Evolutionary conservation across 2,888 invertebrate species (phyloP).

Genomic region (Netelia melanura): DNA sequence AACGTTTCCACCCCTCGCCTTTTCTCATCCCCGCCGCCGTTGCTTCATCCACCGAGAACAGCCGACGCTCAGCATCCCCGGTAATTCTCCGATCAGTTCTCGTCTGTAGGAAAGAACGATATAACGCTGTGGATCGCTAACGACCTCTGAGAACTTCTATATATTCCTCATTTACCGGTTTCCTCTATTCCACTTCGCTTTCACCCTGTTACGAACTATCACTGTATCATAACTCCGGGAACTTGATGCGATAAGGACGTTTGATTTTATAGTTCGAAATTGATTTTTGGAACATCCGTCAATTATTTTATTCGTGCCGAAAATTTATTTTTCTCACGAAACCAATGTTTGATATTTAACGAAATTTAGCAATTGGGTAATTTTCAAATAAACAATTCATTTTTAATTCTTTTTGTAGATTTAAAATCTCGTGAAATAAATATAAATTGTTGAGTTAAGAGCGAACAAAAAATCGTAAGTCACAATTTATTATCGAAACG

Average conservation of each 20-base stretch:
- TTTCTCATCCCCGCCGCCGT: constrained; percentile 43
- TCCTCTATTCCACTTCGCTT: background rate
- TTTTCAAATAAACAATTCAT: no score
- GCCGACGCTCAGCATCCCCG: background rate
- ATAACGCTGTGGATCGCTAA: background rate
- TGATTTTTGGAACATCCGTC: background rate
- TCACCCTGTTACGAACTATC: background rate
- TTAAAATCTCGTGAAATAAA: no score
- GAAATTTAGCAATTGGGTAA: no score
- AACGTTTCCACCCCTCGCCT: background rate
- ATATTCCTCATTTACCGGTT: constrained; percentile 7
- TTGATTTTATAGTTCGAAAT: background rate
- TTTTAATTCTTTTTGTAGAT: no score
- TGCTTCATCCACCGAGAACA: constrained; percentile 34
- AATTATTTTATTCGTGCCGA: background rate
- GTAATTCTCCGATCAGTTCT: background rate
- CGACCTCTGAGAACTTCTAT: constrained; percentile 3
- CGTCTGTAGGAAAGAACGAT: background rate
- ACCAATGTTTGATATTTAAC: no score
- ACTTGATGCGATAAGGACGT: background rate
- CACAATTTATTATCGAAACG: background rate
- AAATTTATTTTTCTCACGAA: no score
- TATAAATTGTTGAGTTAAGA: background rate
- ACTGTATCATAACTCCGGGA: background rate
- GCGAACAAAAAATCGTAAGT: background rate